These are phyloP conservation scores for Enoplolaimus lenunculus DNA, from an alignment of 2,888 invertebrate species.

Conservation along the genomic window DNA sequence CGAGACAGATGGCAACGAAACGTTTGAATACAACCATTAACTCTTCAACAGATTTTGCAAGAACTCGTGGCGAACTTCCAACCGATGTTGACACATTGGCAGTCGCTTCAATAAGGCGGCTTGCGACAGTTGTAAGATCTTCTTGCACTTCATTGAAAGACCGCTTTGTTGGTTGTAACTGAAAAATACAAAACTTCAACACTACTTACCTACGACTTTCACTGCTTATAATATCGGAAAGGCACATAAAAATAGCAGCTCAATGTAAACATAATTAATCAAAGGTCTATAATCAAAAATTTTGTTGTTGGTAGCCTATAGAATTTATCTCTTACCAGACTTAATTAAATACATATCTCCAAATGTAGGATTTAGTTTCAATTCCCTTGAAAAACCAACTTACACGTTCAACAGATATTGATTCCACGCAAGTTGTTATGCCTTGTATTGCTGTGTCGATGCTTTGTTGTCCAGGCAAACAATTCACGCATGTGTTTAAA, in stretches of 20 bases:
- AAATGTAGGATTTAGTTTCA: no score
- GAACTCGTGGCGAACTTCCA: constrained; percentile 51
- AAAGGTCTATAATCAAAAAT: no score
- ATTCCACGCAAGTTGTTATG: constrained; percentile 57
- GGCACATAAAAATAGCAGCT: neutral
- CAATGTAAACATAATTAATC: neutral
- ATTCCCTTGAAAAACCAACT: no score
- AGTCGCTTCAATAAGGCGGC: constrained; percentile 65
- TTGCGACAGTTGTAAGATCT: constrained; percentile 69
- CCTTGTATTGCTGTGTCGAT: constrained; percentile 73
- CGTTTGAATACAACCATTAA: constrained; percentile 63
- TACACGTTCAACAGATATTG: constrained; percentile 48
- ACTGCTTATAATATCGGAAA: neutral
- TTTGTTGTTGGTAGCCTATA: no score
- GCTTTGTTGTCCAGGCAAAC: constrained; percentile 79
- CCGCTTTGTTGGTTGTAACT: constrained; percentile 26
- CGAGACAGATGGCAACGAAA: constrained; percentile 61
- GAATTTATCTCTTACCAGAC: no score
- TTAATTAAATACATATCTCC: no score
- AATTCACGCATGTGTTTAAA: constrained; percentile 59
- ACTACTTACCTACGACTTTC: no score
- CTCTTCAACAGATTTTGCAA: constrained; percentile 60
- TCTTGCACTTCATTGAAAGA: constrained; percentile 56
- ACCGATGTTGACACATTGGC: constrained; percentile 66
- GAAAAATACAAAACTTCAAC: neutral